A percentile compares a stretch with the other conserved stretches of the same genome.
Conservation (phyloP, 2,113 vertebrate genomes). For the Myiagra hebetior region DNA sequence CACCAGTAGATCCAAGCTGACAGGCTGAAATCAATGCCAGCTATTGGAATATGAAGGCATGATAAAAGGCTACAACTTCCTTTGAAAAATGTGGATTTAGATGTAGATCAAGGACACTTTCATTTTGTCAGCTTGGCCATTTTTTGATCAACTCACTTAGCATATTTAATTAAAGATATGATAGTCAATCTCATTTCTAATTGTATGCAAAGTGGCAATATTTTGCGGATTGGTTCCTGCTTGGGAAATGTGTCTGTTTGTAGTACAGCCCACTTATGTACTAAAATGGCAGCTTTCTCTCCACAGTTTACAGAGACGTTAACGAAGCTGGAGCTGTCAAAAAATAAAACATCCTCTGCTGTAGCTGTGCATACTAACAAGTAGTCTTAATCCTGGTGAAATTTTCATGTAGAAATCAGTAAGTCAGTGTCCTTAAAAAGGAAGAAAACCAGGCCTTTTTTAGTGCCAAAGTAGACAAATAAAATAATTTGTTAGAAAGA, state of each 20-base stretch:
- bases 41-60: not conserved
- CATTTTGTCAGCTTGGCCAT: not conserved
- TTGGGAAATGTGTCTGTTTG: not conserved
- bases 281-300: conserved; percentile 35
- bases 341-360: conserved; percentile 43
- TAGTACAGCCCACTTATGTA: conserved; percentile 23
- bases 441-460: not conserved
- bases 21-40: not conserved
- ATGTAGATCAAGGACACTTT: not conserved
- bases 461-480: not conserved
- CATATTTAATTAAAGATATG: conserved; percentile 25
- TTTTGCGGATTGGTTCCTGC: not conserved
- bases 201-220: not conserved
- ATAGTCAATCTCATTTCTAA: not conserved
- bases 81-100: conserved; percentile 23
- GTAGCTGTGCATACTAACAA: conserved; percentile 35
- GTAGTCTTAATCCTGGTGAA: not conserved
- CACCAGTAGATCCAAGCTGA: not conserved
- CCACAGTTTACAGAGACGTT: conserved; percentile 38
- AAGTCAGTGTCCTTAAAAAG: not conserved
- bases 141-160: conserved; percentile 2
- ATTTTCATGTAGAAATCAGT: not conserved
- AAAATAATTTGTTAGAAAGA: not conserved
- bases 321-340: conserved; percentile 51
- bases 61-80: not conserved